Percentiles rank a stretch among this genome's conserved stretches.
Evolutionary conservation across 1,140 invertebrate species (phyloP).

Genomic region (Onthophagus taurus): DNA sequence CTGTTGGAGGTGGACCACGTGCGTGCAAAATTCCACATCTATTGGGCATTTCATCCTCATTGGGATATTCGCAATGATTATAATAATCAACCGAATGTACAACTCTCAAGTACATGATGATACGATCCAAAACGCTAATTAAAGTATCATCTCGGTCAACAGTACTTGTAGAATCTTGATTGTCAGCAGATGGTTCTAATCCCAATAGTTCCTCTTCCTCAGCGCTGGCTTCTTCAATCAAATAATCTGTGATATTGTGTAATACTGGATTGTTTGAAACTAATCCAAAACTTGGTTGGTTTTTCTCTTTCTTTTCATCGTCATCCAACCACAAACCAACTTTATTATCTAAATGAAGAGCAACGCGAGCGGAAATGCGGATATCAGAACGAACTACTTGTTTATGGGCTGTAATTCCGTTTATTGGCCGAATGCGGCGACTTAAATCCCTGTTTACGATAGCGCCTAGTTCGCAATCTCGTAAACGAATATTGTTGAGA

Average conservation of each 20-base stretch:
- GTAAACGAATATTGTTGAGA: constrained; percentile 87
- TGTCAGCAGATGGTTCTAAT: constrained; percentile 47
- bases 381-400: constrained; percentile 87
- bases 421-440: constrained; percentile 77
- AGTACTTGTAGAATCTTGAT: constrained; percentile 45
- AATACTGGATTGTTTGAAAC: constrained; percentile 91
- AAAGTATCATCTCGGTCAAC: constrained; percentile 74
- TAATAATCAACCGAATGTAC: constrained; percentile 99
- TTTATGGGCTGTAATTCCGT: constrained; percentile 87
- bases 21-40: constrained; percentile 97
- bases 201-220: constrained; percentile 96
- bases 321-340: constrained; percentile 67
- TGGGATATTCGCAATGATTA: constrained; percentile 97
- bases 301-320: constrained; percentile 39
- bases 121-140: constrained; percentile 59
- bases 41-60: constrained; percentile 99
- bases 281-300: constrained; percentile 56
- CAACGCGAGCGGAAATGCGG: constrained; percentile 88
- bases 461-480: constrained; percentile 87
- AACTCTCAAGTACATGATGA: constrained; percentile 89
- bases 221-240: constrained; percentile 96
- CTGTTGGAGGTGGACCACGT: constrained; percentile 71
- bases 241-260: constrained; percentile 94
- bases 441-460: constrained; percentile 82
- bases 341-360: constrained; percentile 84